Evolutionary conservation across 2,797 vertebrate species (phyloP).

Genomic region (Gymnopithys bicolor): DNA sequence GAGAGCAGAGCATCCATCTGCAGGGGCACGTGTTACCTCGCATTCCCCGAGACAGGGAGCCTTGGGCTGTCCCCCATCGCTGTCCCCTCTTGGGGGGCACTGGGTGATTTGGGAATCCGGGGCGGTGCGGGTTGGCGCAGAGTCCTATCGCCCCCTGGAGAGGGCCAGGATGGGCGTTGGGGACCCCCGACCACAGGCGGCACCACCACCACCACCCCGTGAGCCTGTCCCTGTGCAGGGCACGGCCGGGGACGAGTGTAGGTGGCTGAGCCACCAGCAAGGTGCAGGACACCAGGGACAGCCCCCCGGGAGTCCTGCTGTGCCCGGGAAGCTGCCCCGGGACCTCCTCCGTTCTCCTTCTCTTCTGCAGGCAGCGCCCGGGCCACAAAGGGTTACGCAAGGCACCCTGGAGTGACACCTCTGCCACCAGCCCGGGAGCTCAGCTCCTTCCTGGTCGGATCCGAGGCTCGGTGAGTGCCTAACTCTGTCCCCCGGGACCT

Average conservation of each 20-base stretch:
- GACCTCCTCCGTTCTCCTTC: neutral
- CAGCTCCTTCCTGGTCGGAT: slow-evolving; percentile 64
- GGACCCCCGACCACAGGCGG: neutral
- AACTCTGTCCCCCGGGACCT: neutral
- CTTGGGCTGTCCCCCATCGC: neutral
- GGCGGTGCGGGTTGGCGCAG: fast-evolving
- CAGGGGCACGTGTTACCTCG: neutral
- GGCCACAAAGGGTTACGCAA: slow-evolving; percentile 64
- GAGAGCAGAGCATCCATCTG: neutral
- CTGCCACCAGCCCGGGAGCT: slow-evolving; percentile 35
- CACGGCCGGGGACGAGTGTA: neutral
- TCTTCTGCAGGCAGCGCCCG: slow-evolving; percentile 26
- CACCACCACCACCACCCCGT: neutral
- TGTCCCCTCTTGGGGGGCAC: neutral
- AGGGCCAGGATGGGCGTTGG: too few relatives aligned
- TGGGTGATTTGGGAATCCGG: neutral
- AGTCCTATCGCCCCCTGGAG: neutral
- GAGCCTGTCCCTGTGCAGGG: neutral
- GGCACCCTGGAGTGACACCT: slow-evolving; percentile 49
- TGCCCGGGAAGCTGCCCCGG: neutral
- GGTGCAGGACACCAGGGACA: neutral
- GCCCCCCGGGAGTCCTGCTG: neutral
- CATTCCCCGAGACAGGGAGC: neutral
- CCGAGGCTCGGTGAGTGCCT: slow-evolving; percentile 44
- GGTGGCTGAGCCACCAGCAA: neutral